Evolutionary conservation across 2,113 vertebrate species (phyloP), one percentile per base, ranked within the genome.

Genomic region (Chionis minor): DNA sequence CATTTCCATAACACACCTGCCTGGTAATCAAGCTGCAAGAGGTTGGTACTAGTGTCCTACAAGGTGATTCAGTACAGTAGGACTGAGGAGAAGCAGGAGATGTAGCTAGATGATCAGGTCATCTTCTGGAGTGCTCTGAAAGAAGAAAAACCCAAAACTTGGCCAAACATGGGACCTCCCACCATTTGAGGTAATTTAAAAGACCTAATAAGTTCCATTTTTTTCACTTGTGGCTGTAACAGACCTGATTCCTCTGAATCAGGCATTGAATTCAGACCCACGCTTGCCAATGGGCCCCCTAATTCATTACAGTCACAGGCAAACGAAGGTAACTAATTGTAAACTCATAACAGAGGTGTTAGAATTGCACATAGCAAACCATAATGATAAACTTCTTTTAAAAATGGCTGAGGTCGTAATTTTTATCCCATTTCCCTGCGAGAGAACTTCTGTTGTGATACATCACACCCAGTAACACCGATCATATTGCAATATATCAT

Each of bases 81-180:
- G 22, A 23, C 49, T 49, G 49, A 49, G 26, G 9, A 86, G 20
- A 73, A 81, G 11, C 27, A 59, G 54, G n/a, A 69, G 9, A 2
- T 6, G 6, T 10, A 9, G 12, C 14, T 4, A 32, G 32, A 21
- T 47, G 18, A 0, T 1, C 63, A n/a, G 11, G 19, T 49, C 11
- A 6, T 8, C 13, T 61, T 45, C 54, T 66, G 40, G 30, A 20
- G 2, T 14, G 7, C 15, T 20, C n/a, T 58, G 33, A 74, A 71
- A 35, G 27, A 66, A 45, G 0, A 4, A 19, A 61, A 66, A 14
- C 2, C 14, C 58, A 5, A 74, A 45, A 28, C 54, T 13, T 42
- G 42, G 14, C 27, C 61, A 87, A 35, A 7, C 10, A n/a, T 20
- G 23, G 2, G 19, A 32, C 30, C 18, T 81, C 21, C 14, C 17